These are phyloP conservation scores for Hyles vespertilio DNA, from an alignment of 1,140 invertebrate species.

Conservation along the genomic window DNA sequence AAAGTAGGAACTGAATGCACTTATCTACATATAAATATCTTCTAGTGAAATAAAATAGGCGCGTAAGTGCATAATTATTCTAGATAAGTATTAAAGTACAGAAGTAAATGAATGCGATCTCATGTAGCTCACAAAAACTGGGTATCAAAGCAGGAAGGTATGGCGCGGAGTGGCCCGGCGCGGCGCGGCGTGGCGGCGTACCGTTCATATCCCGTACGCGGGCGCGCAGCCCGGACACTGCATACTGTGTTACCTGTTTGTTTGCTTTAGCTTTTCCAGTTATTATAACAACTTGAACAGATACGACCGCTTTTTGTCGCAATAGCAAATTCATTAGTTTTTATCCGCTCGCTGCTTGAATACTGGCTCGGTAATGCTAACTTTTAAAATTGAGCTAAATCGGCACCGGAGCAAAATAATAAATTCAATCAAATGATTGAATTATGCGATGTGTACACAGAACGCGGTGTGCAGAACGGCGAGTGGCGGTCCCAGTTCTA, in stretches of 20 bases:
- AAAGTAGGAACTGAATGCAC: no score
- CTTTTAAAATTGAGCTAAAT: no score
- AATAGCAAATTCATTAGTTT: no score
- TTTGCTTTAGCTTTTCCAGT: conserved; percentile 41
- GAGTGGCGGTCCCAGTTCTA: conserved; percentile 15
- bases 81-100: conserved; percentile 7
- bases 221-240: conserved; percentile 54
- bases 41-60: not conserved
- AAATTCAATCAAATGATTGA: no score
- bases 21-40: no score
- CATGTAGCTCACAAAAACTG: conserved; percentile 51
- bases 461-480: no score
- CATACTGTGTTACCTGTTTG: conserved; percentile 42
- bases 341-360: no score
- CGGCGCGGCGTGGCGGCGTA: conserved; percentile 20
- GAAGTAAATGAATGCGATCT: conserved; percentile 39
- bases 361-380: no score
- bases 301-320: conserved; percentile 29
- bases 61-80: conserved; percentile 11
- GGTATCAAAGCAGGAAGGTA: conserved; percentile 59
- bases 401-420: no score
- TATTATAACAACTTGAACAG: conserved; percentile 40
- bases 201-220: conserved; percentile 50
- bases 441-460: no score
- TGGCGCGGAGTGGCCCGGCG: conserved; percentile 3